These are phyloP conservation scores for Sternotherus odoratus DNA, from an alignment of 2,797 vertebrate genomes.

Conservation along the genomic window DNA sequence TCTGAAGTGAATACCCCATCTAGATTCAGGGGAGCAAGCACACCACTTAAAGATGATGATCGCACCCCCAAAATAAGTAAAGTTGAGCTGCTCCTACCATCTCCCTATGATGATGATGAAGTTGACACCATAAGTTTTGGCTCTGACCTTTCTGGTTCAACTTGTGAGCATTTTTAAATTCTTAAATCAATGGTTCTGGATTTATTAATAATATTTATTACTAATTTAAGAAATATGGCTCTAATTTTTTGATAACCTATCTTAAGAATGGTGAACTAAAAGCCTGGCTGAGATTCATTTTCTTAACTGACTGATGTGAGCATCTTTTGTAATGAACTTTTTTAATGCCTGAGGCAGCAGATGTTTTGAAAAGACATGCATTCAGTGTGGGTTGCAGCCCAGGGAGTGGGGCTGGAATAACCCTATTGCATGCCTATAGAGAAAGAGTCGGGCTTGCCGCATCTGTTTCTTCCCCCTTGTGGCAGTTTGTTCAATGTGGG, in stretches of 20 bases:
- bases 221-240: neutral
- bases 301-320: neutral
- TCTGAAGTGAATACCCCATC: neutral
- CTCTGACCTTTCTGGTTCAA: conserved; percentile 64
- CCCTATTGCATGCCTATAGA: accelerated
- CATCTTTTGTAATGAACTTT: neutral
- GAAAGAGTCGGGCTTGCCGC: neutral
- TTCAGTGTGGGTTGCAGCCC: neutral
- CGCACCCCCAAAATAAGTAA: conserved; percentile 13
- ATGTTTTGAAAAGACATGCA: neutral
- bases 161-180: conserved; percentile 74
- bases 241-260: neutral
- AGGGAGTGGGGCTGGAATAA: neutral
- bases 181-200: conserved; percentile 40
- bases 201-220: neutral
- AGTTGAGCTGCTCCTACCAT: neutral
- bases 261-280: neutral
- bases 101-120: conserved; percentile 7
- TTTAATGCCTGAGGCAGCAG: neutral
- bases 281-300: neutral
- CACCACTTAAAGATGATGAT: conserved; percentile 25
- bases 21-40: conserved; percentile 43
- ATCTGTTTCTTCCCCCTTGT: neutral
- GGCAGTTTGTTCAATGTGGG: neutral
- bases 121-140: conserved; percentile 18